Evolutionary conservation across 1,140 invertebrate genomes (phyloP).

Genomic region (Venturia canescens): DNA sequence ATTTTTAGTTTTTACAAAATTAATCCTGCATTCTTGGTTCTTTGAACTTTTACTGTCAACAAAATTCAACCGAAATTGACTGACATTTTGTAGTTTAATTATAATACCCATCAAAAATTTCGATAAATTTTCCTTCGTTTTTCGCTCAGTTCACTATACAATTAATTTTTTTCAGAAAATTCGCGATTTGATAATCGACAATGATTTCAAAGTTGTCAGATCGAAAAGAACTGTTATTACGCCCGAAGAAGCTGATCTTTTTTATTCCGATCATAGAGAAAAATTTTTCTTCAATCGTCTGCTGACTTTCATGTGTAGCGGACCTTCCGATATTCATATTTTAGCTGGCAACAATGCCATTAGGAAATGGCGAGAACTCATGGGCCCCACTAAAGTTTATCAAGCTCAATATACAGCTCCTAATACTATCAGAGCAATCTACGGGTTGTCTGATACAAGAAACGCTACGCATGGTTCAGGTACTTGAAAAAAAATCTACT

Average conservation of each 20-base stretch:
- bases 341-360: slow-evolving; percentile 87
- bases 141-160: neutral
- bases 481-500: slow-evolving; percentile 63
- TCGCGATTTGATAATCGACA: slow-evolving; percentile 81
- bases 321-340: slow-evolving; percentile 87
- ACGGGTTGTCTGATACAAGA: slow-evolving; percentile 93
- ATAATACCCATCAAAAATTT: neutral
- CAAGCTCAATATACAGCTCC: slow-evolving; percentile 88
- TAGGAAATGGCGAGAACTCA: slow-evolving; percentile 85
- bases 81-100: neutral
- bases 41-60: neutral
- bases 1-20: neutral
- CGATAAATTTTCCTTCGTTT: neutral
- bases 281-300: slow-evolving; percentile 94
- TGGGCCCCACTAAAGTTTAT: slow-evolving; percentile 93
- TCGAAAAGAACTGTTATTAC: slow-evolving; percentile 82
- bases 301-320: slow-evolving; percentile 92
- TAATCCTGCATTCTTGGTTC: neutral
- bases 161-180: slow-evolving; percentile 78
- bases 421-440: slow-evolving; percentile 86
- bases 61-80: neutral
- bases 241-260: slow-evolving; percentile 82
- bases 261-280: slow-evolving; percentile 90
- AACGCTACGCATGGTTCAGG: slow-evolving; percentile 95
- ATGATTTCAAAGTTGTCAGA: slow-evolving; percentile 86